A percentile compares a stretch with the other conserved stretches of the same genome.
Evolutionary conservation across 2,113 vertebrate species (phyloP).

Genomic region (Picathartes gymnocephalus): DNA sequence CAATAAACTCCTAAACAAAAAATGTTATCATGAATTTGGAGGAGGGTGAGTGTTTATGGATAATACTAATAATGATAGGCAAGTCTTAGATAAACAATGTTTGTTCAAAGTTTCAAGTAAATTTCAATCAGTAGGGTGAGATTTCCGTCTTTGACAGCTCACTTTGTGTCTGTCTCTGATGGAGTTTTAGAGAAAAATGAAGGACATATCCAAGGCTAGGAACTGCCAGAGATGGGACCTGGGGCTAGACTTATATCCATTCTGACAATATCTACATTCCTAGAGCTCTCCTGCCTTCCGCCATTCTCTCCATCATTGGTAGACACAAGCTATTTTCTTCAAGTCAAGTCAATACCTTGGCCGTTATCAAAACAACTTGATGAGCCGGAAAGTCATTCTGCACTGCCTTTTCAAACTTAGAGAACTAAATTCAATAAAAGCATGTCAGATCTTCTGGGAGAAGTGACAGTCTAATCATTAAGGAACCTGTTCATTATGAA

Average conservation of each 20-base stretch:
- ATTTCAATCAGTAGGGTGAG: not conserved
- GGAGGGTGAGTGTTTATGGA: not conserved
- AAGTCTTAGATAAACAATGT: not conserved
- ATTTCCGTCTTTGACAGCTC: not conserved
- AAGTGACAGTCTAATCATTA: slow-evolving; percentile 34
- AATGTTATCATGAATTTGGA: not conserved
- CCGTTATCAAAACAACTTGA: slow-evolving; percentile 27
- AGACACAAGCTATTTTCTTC: slow-evolving; percentile 21
- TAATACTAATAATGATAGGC: not conserved
- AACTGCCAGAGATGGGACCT: not conserved
- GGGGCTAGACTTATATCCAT: not conserved
- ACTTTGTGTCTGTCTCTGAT: not conserved
- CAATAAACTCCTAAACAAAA: not conserved
- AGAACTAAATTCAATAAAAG: slow-evolving; percentile 40
- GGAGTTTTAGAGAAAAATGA: not conserved
- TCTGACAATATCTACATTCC: not conserved
- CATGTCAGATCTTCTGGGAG: not conserved
- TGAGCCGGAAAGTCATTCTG: slow-evolving; percentile 15
- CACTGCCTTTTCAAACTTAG: slow-evolving; percentile 24
- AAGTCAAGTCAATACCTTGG: slow-evolving; percentile 29
- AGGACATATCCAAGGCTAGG: not conserved
- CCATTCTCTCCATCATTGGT: not conserved
- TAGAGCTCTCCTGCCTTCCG: not conserved
- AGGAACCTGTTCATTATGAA: slow-evolving; percentile 13
- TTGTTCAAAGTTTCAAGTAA: not conserved